These are phyloP conservation scores for Pachydiplax longipennis DNA, from an alignment of 2,888 invertebrate genomes.

Conservation along the genomic window DNA sequence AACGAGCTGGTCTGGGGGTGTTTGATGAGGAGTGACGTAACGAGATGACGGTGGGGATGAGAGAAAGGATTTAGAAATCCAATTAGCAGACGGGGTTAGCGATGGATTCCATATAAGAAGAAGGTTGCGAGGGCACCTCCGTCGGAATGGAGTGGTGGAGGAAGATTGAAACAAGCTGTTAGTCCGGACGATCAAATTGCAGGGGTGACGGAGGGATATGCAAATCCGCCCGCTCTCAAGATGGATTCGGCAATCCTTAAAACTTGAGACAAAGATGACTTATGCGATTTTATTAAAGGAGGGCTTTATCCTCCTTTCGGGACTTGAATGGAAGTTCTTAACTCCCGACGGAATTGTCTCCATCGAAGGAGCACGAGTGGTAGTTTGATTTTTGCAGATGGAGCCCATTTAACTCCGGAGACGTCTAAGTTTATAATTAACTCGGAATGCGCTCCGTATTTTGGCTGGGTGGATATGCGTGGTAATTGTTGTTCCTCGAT, in stretches of 20 bases:
- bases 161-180: neutral
- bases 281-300: neutral
- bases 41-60: neutral
- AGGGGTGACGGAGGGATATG: neutral
- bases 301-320: neutral
- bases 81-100: neutral
- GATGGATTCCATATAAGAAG: neutral
- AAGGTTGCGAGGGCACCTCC: neutral
- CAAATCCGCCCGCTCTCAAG: neutral
- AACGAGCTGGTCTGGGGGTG: neutral
- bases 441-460: no score
- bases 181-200: neutral
- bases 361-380: no score
- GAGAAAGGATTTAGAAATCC: constrained; percentile 2
- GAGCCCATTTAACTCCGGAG: no score
- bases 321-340: no score
- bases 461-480: no score
- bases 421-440: no score
- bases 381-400: no score
- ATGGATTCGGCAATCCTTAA: neutral
- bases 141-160: neutral
- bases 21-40: constrained; percentile 36
- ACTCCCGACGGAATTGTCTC: no score
- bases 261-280: neutral
- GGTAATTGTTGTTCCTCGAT: no score